Evolutionary conservation across 2,797 vertebrate genomes (phyloP).

Genomic region (Tiaroga cobitis): DNA sequence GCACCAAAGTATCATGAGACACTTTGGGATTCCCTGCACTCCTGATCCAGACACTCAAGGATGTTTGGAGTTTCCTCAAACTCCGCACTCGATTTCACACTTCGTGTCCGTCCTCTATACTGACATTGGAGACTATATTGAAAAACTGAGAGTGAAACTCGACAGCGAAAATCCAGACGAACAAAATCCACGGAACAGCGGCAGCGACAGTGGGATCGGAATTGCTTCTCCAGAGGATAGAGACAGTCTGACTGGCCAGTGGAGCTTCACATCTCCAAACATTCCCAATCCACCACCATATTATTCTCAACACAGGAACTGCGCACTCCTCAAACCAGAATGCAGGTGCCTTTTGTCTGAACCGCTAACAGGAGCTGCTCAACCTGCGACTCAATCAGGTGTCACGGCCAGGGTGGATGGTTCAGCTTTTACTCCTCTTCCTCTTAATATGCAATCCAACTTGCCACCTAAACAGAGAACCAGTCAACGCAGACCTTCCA

Average conservation of each 20-base stretch:
- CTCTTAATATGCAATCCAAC: slow-evolving; percentile 71
- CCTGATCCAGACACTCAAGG: slow-evolving; percentile 88
- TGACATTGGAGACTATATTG: slow-evolving; percentile 91
- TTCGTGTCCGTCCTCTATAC: slow-evolving; percentile 92
- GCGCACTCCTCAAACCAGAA: slow-evolving; percentile 71
- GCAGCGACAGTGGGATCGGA: slow-evolving; percentile 90
- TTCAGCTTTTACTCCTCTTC: slow-evolving; percentile 77
- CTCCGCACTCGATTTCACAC: slow-evolving; percentile 89
- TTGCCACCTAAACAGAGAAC: slow-evolving; percentile 65
- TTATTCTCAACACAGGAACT: slow-evolving; percentile 51
- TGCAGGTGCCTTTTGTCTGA: slow-evolving; percentile 74
- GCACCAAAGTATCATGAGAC: slow-evolving; percentile 88
- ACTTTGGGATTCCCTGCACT: slow-evolving; percentile 91
- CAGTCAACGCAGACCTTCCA: slow-evolving; percentile 87
- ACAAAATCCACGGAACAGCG: slow-evolving; percentile 86
- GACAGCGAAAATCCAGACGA: slow-evolving; percentile 85
- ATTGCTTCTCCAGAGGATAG: slow-evolving; percentile 88
- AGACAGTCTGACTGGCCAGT: slow-evolving; percentile 86
- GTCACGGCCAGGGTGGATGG: slow-evolving; percentile 80
- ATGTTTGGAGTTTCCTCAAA: slow-evolving; percentile 93
- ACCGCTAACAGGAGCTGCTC: slow-evolving; percentile 79
- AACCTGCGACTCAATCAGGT: slow-evolving; percentile 78
- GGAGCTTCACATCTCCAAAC: slow-evolving; percentile 64
- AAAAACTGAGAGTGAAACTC: slow-evolving; percentile 86
- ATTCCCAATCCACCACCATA: slow-evolving; percentile 39